Base-by-base conservation (phyloP, 2,888 invertebrate genomes). In the Hydroisotoma schaefferi region DNA sequence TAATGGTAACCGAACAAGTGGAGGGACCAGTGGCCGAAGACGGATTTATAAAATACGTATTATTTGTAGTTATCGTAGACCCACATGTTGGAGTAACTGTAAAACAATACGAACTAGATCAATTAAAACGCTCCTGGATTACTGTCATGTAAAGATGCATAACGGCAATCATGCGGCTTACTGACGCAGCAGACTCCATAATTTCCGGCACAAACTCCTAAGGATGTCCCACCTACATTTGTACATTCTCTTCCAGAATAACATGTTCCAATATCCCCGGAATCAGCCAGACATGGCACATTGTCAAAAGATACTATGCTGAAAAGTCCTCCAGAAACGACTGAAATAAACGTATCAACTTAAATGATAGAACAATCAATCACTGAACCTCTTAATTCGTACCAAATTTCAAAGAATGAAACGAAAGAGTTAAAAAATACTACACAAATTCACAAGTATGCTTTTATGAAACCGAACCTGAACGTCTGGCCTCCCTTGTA, bases 171-270 rank as follows among this genome's bases (percentile, higher is more conserved):
- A n/a, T n/a, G 26, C 38, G 66, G 80, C 84, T 83, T 80, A 91
- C 91, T 85, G 62, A 90, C 83, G 75, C 92, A 92, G 75, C 92
- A 92, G 58, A 87, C 83, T 2, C 90, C 91, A 73, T 87, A 83
- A 57, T 82, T 82, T 23, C 83, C 82, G 2, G 87, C 88, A 75
- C 92, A 92, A 12, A 78, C 78, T 12, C 89, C 90, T 0, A 87
- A 85, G 40, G 84, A 78, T 6, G 83, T 83, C 0, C 92, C 92
- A 58, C 84, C 84, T 26, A 84, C 82, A 73, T 83, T 84, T 54
- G 78, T 76, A 75, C 90, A 91, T 75, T 90, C 88, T 8, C 85
- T 80, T 48, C 84, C 81, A n/a, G 89, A 86, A 63, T 87, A 83
- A 73, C 90, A 91, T 0, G 87, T 88, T 26, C 90, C 91, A 63